Evolutionary conservation across 2,888 invertebrate genomes (phyloP), one percentile per base, ranked within the genome.

Genomic region (Synergus laeviventris): DNA sequence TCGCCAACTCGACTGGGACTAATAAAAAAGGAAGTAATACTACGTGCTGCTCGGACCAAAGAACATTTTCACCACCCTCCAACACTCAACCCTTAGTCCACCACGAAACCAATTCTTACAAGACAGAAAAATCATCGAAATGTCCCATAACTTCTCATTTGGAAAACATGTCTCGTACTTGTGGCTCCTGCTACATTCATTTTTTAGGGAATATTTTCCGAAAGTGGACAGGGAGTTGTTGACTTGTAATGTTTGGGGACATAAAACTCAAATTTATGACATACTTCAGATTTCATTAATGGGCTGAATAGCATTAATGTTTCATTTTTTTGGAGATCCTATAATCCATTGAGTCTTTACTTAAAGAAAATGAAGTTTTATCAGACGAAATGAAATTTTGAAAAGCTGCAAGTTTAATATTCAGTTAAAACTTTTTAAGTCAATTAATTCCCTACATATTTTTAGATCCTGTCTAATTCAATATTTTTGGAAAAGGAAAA

Each of bases 1-100:
- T 77, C 62, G 36, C 59, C 39, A 31, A n/a, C 73, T 36, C 49
- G 45, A 70, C 24, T 70, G 14, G 16, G 36, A 18, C 45, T 70
- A 49, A 49, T 70, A 70, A 49, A 70, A 70, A 70, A 49, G 31
- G 14, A 70, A 31, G 45, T 70, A 49, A 70, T 49, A 49, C 31
- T 70, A 70, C 70, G 70, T 70, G 70, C 49, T 49, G n/a, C 45
- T 70, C 70, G 49, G 70, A 70, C 70, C 70, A 36, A 70, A 49
- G 49, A 70, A 49, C 70, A 70, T 70, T 70, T 70, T 70, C 70
- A 70, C 70, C 49, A 70, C 36, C 70, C 70, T 31, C 31, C 16
- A 31, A 49, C n/a, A 36, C 49, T 49, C 36, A 36, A 70, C 70
- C 31, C 24, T n/a, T 24, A 21, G 38, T 11, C 31, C 31, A 8